Conservation (phyloP, 1,140 invertebrate species). For the Chrysoperla carnea region DNA sequence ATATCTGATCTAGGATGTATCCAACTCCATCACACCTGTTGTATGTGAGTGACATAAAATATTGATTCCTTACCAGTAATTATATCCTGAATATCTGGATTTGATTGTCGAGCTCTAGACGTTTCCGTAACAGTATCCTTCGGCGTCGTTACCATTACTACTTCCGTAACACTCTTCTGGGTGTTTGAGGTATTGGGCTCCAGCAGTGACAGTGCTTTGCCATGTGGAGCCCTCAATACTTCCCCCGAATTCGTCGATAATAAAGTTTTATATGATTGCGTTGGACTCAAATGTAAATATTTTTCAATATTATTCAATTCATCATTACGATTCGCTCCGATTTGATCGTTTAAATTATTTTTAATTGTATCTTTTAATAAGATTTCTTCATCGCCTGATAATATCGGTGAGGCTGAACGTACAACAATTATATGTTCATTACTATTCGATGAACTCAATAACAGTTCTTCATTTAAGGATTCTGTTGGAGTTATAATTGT, state of each 20-base stretch:
- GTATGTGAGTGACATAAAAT: no score
- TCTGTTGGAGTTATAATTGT: slow-evolving; percentile 9
- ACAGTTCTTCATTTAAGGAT: slow-evolving; percentile 7
- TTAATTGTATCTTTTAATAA: no score
- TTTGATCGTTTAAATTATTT: no score
- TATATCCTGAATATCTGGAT: slow-evolving; percentile 76
- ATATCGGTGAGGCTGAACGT: slow-evolving; percentile 21
- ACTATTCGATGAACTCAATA: background rate
- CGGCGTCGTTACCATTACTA: slow-evolving; percentile 14
- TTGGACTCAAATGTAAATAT: slow-evolving; percentile 20
- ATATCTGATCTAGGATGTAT: no score
- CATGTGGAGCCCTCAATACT: slow-evolving; percentile 48
- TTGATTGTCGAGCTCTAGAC: slow-evolving; percentile 32
- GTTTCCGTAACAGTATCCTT: slow-evolving; percentile 18
- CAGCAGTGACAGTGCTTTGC: slow-evolving; percentile 33
- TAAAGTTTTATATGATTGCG: slow-evolving; percentile 21
- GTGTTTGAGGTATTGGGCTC: slow-evolving; percentile 38
- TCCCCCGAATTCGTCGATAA: slow-evolving; percentile 36
- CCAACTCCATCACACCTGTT: no score
- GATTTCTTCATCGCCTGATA: background rate
- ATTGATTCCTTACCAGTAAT: slow-evolving; percentile 32
- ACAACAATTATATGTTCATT: slow-evolving; percentile 15
- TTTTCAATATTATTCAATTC: slow-evolving; percentile 16
- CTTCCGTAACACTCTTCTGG: slow-evolving; percentile 28
- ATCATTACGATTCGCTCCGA: slow-evolving; percentile 1